Evolutionary conservation across 2,113 vertebrate species (phyloP).

Genomic region (Pelmatolapia mariae): DNA sequence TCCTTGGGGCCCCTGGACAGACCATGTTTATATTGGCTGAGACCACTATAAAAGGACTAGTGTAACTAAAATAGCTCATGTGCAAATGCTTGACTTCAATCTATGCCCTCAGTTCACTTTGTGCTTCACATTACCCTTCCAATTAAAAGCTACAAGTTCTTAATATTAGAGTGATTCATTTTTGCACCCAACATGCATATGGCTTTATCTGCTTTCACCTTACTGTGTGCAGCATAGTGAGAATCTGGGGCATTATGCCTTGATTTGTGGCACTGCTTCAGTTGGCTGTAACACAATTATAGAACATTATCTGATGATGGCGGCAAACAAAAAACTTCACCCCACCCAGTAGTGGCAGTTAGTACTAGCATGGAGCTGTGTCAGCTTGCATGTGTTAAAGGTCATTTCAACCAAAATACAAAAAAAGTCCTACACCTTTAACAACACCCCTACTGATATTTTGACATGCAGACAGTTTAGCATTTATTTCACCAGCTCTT

Average conservation of each 20-base stretch:
- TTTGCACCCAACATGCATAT: conserved; percentile 43
- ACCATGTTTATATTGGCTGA: conserved; percentile 51
- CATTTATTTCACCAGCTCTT: neutral
- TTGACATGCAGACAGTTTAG: neutral
- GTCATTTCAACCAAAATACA: neutral
- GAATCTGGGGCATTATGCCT: neutral
- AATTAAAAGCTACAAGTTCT: conserved; percentile 30
- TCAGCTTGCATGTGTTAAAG: conserved; percentile 9
- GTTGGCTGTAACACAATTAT: neutral
- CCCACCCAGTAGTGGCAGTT: conserved; percentile 36
- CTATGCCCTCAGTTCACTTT: conserved; percentile 13
- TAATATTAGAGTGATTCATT: conserved; percentile 6
- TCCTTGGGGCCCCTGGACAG: conserved; percentile 24
- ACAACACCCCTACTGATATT: neutral
- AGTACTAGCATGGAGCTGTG: conserved; percentile 38
- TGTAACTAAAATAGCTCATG: conserved; percentile 51
- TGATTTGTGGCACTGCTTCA: neutral
- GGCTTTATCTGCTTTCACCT: neutral
- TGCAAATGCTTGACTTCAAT: conserved; percentile 48
- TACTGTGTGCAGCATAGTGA: neutral
- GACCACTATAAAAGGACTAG: conserved; percentile 53
- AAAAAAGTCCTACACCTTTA: neutral
- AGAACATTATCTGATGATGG: neutral
- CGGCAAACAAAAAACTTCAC: neutral
- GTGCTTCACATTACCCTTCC: conserved; percentile 33